A percentile compares a stretch with the other conserved stretches of the same genome.
phyloP scores from a whole-genome alignment of 2,888 invertebrate genomes.

The Aphidoletes aphidimyza region DNA sequence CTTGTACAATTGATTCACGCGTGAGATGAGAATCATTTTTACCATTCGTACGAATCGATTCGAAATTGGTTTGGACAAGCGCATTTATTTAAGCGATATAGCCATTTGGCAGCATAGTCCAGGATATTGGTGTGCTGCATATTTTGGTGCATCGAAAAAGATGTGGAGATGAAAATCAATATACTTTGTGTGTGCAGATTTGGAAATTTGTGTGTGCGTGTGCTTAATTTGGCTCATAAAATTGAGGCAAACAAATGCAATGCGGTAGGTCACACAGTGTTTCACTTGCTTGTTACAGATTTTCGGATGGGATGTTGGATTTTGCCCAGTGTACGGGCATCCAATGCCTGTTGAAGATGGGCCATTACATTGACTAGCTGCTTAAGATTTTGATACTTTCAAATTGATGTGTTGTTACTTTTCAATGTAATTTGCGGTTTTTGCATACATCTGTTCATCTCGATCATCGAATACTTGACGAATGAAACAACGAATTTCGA shows the following conservation, averaged over 20 bases:
- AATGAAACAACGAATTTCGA: too few species aligned
- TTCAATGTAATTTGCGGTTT: conserved; percentile 42
- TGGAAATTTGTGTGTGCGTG: background rate
- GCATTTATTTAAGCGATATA: too few species aligned
- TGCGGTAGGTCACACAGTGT: conserved; percentile 35
- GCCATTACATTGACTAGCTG: background rate
- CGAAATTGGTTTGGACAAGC: too few species aligned
- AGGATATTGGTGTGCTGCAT: too few species aligned
- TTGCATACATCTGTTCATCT: conserved; percentile 20
- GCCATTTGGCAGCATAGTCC: too few species aligned
- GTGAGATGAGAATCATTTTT: too few species aligned
- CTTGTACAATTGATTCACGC: too few species aligned
- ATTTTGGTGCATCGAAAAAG: too few species aligned
- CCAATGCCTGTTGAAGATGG: background rate
- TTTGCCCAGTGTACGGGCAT: background rate
- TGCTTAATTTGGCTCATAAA: conserved; percentile 43
- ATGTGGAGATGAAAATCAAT: too few species aligned
- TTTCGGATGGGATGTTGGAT: background rate
- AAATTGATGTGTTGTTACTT: background rate
- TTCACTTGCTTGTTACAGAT: conserved; percentile 17
- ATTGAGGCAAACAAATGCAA: background rate
- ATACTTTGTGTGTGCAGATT: background rate
- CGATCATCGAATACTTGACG: too few species aligned
- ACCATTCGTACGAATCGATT: too few species aligned
- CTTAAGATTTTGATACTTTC: conserved; percentile 8